Evolutionary conservation across 1,140 invertebrate species (phyloP), one percentile per base, ranked within the genome.

Genomic region (Euwallacea similis): DNA sequence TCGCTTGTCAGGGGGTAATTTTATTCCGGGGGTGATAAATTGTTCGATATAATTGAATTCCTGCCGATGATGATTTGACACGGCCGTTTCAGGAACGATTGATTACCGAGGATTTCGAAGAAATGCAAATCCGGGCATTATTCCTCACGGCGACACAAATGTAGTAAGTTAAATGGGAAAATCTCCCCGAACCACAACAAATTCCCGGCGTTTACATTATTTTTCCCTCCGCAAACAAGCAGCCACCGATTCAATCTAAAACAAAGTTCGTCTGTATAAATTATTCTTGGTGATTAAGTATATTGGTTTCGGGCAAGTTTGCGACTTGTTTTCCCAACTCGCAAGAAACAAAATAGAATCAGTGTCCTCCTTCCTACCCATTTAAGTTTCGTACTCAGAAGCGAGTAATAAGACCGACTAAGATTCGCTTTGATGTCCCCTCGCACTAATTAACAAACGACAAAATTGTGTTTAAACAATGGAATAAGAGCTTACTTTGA

Each of bases 391-490:
- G 59, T 68, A 66, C 55, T 69, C 60, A 60, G 69, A 43, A 72
- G 62, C 58, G 68, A 73, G 71, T 73, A 75, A 75, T 73, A 71
- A 75, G 74, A 75, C 70, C 66, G 71, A 64, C 50, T 73, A 64
- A 69, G 60, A 46, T 42, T 56, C 44, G 46, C 74, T 75, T 75
- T 75, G 74, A 73, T 75, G 56, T 75, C 71, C 44, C 71, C 71
- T 61, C 56, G 59, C 64, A 75, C 65, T 75, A 75, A 73, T 75
- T 75, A 75, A 71, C 74, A 75, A 75, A 75, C 74, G 74, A 75
- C 74, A 73, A 75, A 75, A 75, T 75, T 75, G 74, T 75, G 69
- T 75, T 75, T 75, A 69, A 71, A 75, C 74, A 75, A 75, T 75
- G 61, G 73, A 69, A 67, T 69, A 66, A 71, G 47, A 44, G 65